Evolutionary conservation across 1,140 invertebrate genomes (phyloP), one percentile per base, ranked within the genome.

Genomic region (Dolichoris vasculosae): DNA sequence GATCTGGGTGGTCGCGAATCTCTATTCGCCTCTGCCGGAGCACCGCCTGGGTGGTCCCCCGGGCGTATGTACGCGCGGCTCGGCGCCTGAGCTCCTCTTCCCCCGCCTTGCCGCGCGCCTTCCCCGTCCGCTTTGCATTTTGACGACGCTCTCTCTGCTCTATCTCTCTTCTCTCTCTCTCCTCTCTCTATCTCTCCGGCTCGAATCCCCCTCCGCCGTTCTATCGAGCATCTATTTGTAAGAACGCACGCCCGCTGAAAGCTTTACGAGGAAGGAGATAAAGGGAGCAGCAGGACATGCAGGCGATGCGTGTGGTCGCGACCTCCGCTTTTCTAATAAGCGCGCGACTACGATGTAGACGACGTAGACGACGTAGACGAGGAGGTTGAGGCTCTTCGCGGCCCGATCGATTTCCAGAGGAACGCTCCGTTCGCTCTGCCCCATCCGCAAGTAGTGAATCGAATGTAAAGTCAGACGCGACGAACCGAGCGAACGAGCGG

Each of bases 381-480:
- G 23, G 69, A 73, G n/a, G n/a, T n/a, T n/a, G n/a, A n/a, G n/a
- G n/a, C n/a, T n/a, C 20, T 73, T 73, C 69, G 69, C 69, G 69
- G 38, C 4, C 75, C 75, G 82, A 82, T 69, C 76, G 76, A 79
- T 51, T 79, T 79, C 48, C 55, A 35, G 3, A 48, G 48, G 48
- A 71, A 35, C 20, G 30, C 2, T 17, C 38, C 32, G 48, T 20
- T 35, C 69, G 2, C 75, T 35, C 48, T 30, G 38, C n/a, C 90
- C 35, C 90, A 91, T 92, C 91, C 92, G 90, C 90, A 91, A 92
- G 91, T 92, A 92, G 92, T 90, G 91, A 90, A 92, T 92, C 90
- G 90, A 92, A 92, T 92, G 92, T 80, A 90, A 91, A 92, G 90
- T 91, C 90, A 90, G 90, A 90, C 90, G 89, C 89, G 89, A 91